Conservation (phyloP, 2,888 invertebrate genomes). For the Biston betularia region DNA sequence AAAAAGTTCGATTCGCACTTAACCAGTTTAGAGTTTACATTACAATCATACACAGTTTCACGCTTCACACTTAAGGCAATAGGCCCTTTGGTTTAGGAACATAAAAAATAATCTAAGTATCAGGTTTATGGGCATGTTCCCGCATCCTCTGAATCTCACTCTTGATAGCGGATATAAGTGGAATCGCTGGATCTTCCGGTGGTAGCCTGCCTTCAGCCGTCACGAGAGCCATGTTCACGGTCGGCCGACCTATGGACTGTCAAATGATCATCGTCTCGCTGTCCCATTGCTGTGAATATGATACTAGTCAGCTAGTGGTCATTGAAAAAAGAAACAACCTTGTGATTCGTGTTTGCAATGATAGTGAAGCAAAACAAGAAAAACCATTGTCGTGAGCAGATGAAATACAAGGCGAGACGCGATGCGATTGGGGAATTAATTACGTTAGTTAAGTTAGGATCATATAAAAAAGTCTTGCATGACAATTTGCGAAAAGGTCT, state of each 20-base stretch:
- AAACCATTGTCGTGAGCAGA: no score
- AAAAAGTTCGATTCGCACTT: no score
- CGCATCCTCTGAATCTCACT: slow-evolving; percentile 87
- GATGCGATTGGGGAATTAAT: no score
- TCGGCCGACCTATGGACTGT: slow-evolving; percentile 45
- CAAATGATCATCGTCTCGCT: slow-evolving; percentile 61
- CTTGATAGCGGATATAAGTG: slow-evolving; percentile 94
- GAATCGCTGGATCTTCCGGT: slow-evolving; percentile 91
- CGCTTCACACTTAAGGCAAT: no score
- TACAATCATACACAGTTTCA: no score
- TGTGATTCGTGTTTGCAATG: slow-evolving; percentile 2
- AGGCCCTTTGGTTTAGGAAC: no score
- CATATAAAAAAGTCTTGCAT: no score
- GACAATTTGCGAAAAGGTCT: no score
- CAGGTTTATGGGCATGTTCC: slow-evolving; percentile 67
- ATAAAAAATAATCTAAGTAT: slow-evolving; percentile 41
- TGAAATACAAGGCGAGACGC: no score
- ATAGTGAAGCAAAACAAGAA: not conserved
- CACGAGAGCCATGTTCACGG: slow-evolving; percentile 76
- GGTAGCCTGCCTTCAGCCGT: slow-evolving; percentile 86
- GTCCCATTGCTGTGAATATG: slow-evolving; percentile 62
- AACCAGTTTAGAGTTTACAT: no score
- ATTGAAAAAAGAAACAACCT: slow-evolving; percentile 22
- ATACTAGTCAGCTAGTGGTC: slow-evolving; percentile 38
- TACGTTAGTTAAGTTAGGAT: no score